Evolutionary conservation across 2,888 invertebrate species (phyloP).

Genomic region (Cephus nigrinus): DNA sequence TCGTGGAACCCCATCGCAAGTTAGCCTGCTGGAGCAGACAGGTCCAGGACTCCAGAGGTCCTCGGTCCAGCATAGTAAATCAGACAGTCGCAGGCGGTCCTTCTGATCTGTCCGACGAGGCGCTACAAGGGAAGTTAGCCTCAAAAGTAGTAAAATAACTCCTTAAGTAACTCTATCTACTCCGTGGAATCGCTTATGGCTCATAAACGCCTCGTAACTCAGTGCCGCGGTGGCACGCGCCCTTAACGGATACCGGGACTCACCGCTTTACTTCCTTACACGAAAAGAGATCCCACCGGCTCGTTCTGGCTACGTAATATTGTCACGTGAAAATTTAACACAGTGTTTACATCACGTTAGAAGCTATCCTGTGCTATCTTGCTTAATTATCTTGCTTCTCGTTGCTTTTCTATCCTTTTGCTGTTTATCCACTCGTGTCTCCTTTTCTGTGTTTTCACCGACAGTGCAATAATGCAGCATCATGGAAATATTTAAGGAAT

Average conservation of each 20-base stretch:
- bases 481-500: background rate
- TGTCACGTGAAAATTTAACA: background rate
- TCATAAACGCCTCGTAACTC: constrained; percentile 66
- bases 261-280: background rate
- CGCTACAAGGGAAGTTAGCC: constrained; percentile 38
- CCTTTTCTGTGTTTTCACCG: background rate
- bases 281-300: background rate
- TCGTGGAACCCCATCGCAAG: constrained; percentile 49
- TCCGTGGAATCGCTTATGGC: constrained; percentile 62
- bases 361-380: background rate
- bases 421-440: background rate
- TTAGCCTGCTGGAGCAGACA: constrained; percentile 31
- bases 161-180: constrained; percentile 59
- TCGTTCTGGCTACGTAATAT: background rate
- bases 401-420: background rate
- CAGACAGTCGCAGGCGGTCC: constrained; percentile 65
- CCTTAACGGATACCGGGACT: constrained; percentile 30
- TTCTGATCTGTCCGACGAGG: constrained; percentile 59
- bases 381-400: background rate
- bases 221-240: constrained; percentile 54
- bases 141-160: constrained; percentile 57
- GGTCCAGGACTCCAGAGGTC: constrained; percentile 38
- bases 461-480: background rate
- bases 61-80: constrained; percentile 61
- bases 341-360: background rate